Evolutionary conservation across 2,888 invertebrate genomes (phyloP), one percentile per base, ranked within the genome.

Genomic region (Leptura quadrifasciata): DNA sequence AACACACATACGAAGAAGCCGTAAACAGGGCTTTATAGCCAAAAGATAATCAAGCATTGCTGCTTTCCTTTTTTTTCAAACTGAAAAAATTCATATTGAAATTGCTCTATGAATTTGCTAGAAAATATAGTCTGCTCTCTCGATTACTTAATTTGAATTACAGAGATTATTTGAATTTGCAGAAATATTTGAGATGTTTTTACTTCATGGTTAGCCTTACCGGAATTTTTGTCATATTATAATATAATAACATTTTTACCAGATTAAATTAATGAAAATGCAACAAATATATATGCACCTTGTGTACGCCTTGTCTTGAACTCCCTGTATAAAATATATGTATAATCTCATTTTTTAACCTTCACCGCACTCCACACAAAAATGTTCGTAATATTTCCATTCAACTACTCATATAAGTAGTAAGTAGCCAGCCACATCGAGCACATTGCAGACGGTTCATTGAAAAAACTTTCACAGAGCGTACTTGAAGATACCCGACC

Each of bases 381-480:
- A 58, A 68, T 17, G 18, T 68, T 31, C 35, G 58, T 39, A 27
- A 39, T 39, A 68, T 54, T 12, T 58, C 35, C 18, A 15, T 68
- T 17, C n/a, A 52, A 52, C 15, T n/a, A 27, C 15, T 15, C 58
- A 3, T 8, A 12, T 21, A 24, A 24, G 24, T 54, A 27, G 17
- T 27, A 18, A 12, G 57, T 52, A 21, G 17, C 61, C 18, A 61
- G 57, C 31, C 76, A 75, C 75, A 74, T 55, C 75, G 78, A 79
- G 71, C 80, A 80, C 82, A 77, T 80, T 79, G 74, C 74, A 71
- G 69, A 61, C 69, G 76, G 64, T 74, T 64, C 68, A 73, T 79
- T 69, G 75, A 75, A 79, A 79, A 69, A 77, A 78, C 81, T 80
- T 81, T 82, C 81, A 82, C 81, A 77, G 76, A 77, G 77, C 81